Conservation (phyloP, 1,140 invertebrate genomes). For the Ips nitidus region DNA sequence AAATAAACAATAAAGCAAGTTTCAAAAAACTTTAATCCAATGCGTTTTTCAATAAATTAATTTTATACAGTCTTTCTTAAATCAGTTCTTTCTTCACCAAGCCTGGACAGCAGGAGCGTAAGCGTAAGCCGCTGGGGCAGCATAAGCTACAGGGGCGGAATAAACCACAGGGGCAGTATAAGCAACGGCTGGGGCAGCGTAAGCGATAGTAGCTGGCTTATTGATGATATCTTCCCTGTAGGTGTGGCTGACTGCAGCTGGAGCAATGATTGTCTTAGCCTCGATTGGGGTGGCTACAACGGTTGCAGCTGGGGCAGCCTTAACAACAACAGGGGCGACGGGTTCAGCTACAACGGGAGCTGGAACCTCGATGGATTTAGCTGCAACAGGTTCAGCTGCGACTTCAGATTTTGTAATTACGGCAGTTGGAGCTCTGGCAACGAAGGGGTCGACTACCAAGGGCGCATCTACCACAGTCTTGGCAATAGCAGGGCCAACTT, state of each 20-base stretch:
- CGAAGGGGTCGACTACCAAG: not conserved
- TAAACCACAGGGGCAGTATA: constrained; percentile 2
- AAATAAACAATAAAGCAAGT: no score
- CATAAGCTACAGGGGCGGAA: constrained; percentile 20
- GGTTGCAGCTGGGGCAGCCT: not conserved
- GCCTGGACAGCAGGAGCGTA: constrained; percentile 31
- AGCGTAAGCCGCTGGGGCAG: constrained; percentile 18
- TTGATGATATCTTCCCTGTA: constrained; percentile 19
- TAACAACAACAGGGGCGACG: not conserved
- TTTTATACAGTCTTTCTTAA: no score
- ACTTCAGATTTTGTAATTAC: not conserved
- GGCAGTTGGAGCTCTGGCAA: no score
- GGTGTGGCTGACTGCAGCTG: constrained; percentile 18
- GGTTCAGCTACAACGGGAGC: not conserved
- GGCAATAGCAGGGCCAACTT: constrained; percentile 9
- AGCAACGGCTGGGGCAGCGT: constrained; percentile 16
- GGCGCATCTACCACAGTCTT: not conserved
- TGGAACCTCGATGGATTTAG: not conserved
- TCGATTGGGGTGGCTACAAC: constrained; percentile 25
- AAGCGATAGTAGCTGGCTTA: constrained; percentile 25
- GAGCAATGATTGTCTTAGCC: constrained; percentile 16
- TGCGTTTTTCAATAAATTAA: no score
- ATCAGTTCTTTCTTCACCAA: constrained; percentile 40
- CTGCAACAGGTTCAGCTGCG: not conserved
- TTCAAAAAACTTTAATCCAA: no score